phyloP scores from a whole-genome alignment of 2,888 invertebrate genomes.

The Hoplodrina blanda region DNA sequence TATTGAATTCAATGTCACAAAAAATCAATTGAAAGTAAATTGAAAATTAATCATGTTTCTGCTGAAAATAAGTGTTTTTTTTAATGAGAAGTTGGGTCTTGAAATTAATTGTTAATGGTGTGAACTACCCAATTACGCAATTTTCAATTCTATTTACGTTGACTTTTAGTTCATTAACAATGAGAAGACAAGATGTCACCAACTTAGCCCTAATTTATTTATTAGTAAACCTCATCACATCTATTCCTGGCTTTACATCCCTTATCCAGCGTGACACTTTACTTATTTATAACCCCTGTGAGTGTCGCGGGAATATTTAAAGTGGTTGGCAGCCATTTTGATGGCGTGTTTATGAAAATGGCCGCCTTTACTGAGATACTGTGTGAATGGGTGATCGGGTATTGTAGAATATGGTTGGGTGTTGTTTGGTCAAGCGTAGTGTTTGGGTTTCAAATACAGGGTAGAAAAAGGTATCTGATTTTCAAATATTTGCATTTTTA shows the following conservation, averaged over 20 bases:
- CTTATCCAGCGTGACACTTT: constrained; percentile 20
- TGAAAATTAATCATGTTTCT: too few relatives aligned
- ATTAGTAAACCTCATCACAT: constrained; percentile 2
- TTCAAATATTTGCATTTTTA: too few relatives aligned
- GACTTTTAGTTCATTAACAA: too few relatives aligned
- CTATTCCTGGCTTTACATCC: constrained; percentile 9
- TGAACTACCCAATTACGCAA: too few relatives aligned
- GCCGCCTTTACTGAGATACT: constrained; percentile 13
- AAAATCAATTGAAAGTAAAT: too few relatives aligned
- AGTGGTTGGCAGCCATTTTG: constrained; percentile 33
- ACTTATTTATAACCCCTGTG: constrained; percentile 28
- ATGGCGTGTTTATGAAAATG: constrained; percentile 49
- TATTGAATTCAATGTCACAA: too few relatives aligned
- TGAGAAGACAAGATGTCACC: not conserved
- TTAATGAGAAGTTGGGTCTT: too few relatives aligned
- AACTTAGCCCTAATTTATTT: not conserved
- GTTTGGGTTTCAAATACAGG: not conserved
- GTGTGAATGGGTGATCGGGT: constrained; percentile 5
- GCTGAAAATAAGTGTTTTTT: too few relatives aligned
- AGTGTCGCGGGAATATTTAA: constrained; percentile 38
- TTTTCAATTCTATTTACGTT: too few relatives aligned
- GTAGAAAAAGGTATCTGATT: too few relatives aligned
- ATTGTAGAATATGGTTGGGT: not conserved
- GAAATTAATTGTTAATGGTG: too few relatives aligned
- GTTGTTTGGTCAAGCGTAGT: constrained; percentile 2